Evolutionary conservation across 2,797 vertebrate genomes (phyloP).

Genomic region (Parotocinclus haroldoi): DNA sequence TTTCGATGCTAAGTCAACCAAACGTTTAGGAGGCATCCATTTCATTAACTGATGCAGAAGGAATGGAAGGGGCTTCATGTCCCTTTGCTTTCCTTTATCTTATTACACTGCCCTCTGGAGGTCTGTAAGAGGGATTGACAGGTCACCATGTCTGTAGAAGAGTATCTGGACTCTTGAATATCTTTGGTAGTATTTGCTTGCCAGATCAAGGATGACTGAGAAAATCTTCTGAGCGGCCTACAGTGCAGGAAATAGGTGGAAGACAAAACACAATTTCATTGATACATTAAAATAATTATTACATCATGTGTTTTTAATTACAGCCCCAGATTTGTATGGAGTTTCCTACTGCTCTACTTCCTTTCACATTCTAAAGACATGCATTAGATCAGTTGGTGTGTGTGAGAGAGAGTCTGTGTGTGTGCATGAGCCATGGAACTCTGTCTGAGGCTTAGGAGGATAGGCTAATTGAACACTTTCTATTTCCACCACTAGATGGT

Average conservation of each 20-base stretch:
- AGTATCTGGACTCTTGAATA: slow-evolving; percentile 1
- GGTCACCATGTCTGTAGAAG: not conserved
- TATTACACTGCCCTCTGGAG: slow-evolving; percentile 3
- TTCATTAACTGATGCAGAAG: slow-evolving; percentile 6
- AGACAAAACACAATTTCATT: not conserved
- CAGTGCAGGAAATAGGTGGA: not conserved
- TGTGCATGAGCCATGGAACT: too few relatives aligned
- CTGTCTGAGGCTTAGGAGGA: too few relatives aligned
- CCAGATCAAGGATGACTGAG: slow-evolving; percentile 11
- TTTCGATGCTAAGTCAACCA: not conserved
- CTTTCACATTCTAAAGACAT: too few relatives aligned
- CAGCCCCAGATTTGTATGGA: too few relatives aligned
- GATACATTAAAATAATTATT: not conserved
- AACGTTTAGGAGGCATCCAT: not conserved
- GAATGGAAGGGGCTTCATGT: not conserved
- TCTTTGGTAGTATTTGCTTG: slow-evolving; percentile 29
- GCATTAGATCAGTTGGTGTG: too few relatives aligned
- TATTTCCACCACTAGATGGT: slow-evolving; percentile 17
- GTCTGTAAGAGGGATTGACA: slow-evolving; percentile 10
- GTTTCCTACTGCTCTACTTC: too few relatives aligned
- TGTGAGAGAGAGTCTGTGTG: too few relatives aligned
- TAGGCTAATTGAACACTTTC: not conserved
- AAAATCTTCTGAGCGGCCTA: slow-evolving; percentile 24
- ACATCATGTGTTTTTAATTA: not conserved
- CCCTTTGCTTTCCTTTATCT: slow-evolving; percentile 6